Conservation (phyloP, 2,113 vertebrate genomes). For the Odobenus rosmarus region DNA sequence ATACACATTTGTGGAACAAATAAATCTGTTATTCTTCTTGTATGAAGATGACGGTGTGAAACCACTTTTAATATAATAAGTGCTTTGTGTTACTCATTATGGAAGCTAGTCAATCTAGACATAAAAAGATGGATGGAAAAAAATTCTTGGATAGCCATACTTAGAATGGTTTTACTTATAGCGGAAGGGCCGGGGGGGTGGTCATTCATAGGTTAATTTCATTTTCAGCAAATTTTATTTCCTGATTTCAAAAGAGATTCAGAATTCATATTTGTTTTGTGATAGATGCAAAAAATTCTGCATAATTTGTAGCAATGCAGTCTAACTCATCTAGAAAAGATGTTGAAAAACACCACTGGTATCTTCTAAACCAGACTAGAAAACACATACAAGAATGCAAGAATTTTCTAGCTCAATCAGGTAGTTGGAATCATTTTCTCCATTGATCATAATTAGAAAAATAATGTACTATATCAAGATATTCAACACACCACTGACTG, state of each 20-base stretch:
- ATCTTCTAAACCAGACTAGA: neutral
- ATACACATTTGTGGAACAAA: constrained; percentile 43
- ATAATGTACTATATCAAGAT: neutral
- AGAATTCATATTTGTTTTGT: constrained; percentile 24
- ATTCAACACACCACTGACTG: neutral
- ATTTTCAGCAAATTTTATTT: constrained; percentile 14
- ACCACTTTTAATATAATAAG: neutral
- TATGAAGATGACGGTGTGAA: neutral
- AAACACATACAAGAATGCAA: neutral
- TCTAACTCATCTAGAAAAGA: constrained; percentile 7
- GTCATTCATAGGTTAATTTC: neutral
- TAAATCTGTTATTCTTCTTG: neutral
- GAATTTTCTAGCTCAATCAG: neutral
- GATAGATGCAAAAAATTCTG: neutral
- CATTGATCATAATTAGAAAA: neutral
- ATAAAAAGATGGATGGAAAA: neutral
- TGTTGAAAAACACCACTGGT: neutral
- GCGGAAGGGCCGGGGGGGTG: neutral
- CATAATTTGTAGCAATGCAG: neutral
- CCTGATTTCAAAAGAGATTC: constrained; percentile 24
- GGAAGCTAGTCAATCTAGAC: constrained; percentile 41
- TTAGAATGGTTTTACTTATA: neutral
- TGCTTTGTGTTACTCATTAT: constrained; percentile 46
- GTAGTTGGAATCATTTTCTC: neutral
- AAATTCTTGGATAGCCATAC: neutral